Conservation (phyloP, 2,113 vertebrate genomes). For the Gnathonemus echidnorhynchus region DNA sequence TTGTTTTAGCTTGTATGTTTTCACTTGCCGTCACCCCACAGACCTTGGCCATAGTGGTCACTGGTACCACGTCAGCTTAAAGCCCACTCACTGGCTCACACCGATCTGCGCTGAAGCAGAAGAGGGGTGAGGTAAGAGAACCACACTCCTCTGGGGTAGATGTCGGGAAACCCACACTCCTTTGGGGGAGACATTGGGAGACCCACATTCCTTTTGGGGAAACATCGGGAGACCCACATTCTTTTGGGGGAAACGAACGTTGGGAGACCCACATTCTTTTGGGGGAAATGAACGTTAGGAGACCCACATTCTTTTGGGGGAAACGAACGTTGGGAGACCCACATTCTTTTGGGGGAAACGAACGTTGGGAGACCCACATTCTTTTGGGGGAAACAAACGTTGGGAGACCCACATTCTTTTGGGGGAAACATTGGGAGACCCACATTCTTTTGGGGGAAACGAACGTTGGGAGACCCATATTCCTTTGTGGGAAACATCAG, state of each 20-base stretch:
- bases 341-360: neutral
- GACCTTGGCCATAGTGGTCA: neutral
- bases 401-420: neutral
- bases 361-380: neutral
- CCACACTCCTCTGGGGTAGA: neutral
- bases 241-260: neutral
- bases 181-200: neutral
- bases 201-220: neutral
- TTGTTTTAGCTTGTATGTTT: neutral
- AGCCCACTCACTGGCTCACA: neutral
- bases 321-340: too few relatives aligned
- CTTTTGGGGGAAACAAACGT: neutral
- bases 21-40: neutral
- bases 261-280: neutral
- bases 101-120: neutral
- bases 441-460: neutral
- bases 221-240: neutral
- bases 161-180: neutral
- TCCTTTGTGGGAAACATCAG: neutral
- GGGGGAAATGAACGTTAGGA: accelerated
- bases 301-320: neutral
- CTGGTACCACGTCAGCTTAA: neutral
- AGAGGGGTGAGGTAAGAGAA: neutral
- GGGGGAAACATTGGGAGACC: too few relatives aligned
- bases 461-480: neutral